These are phyloP conservation scores for Drosophila persimilis DNA, from an alignment of 1,140 invertebrate genomes.

Conservation along the genomic window DNA sequence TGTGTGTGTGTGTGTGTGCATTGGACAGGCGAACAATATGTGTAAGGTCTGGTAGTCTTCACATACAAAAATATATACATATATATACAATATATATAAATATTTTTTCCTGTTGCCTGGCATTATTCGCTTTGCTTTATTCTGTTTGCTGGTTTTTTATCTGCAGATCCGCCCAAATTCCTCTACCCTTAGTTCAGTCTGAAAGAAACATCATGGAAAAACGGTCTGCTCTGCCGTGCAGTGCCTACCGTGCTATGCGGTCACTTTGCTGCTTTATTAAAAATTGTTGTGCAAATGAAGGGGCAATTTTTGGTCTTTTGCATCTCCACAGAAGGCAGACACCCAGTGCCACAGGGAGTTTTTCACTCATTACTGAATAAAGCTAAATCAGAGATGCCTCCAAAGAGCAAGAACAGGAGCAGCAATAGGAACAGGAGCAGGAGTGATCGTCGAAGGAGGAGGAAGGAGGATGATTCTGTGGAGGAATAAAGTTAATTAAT, in stretches of 20 bases:
- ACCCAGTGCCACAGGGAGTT: no score
- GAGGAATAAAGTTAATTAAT: constrained; percentile 68
- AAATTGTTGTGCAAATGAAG: constrained; percentile 74
- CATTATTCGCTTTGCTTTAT: constrained; percentile 48
- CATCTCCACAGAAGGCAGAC: constrained; percentile 15
- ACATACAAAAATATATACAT: constrained; percentile 11
- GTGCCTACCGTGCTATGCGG: not conserved
- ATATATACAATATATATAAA: constrained; percentile 60
- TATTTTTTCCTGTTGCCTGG: constrained; percentile 68
- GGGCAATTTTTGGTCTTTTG: constrained; percentile 65
- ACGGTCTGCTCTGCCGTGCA: no score
- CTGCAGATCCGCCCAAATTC: not conserved
- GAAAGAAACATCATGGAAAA: no score
- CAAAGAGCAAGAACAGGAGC: no score
- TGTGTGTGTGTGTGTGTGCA: constrained; percentile 12
- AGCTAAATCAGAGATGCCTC: constrained; percentile 7
- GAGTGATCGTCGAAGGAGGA: constrained; percentile 9
- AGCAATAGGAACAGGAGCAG: constrained; percentile 7
- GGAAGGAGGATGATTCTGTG: no score
- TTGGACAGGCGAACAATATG: constrained; percentile 52
- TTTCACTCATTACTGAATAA: constrained; percentile 34
- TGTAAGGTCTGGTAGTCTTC: constrained; percentile 17
- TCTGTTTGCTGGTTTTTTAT: constrained; percentile 41
- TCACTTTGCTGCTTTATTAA: constrained; percentile 63
- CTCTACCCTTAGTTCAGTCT: no score